Conservation (phyloP, 2,113 vertebrate genomes). For the Varanus salvator region DNA sequence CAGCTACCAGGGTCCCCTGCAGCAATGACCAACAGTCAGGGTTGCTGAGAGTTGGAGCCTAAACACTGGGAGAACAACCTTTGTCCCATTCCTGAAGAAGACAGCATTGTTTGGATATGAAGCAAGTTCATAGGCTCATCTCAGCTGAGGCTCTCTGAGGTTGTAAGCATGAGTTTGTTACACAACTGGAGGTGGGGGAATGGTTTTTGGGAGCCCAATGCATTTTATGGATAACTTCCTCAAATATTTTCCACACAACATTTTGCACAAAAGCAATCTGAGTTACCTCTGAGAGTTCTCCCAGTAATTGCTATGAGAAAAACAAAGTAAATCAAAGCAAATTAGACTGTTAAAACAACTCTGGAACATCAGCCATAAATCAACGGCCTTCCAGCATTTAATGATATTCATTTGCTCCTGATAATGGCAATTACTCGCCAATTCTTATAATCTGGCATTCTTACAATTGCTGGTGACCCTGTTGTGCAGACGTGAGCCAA, state of each 20-base stretch:
- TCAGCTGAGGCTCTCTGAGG: neutral
- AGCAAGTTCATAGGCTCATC: neutral
- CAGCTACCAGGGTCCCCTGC: too few relatives aligned
- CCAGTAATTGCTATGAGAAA: conserved; percentile 90
- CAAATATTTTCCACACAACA: conserved; percentile 7
- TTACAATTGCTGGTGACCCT: neutral
- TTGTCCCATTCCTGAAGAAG: too few relatives aligned
- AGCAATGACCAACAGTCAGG: too few relatives aligned
- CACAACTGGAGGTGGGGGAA: too few relatives aligned
- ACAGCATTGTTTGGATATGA: neutral
- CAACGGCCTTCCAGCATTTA: neutral
- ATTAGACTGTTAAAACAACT: conserved; percentile 54
- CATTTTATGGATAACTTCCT: neutral
- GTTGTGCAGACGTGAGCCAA: neutral
- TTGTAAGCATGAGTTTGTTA: neutral
- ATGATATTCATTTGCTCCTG: conserved; percentile 23
- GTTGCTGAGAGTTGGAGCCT: too few relatives aligned
- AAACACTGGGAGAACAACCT: too few relatives aligned
- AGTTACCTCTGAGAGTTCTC: conserved; percentile 97
- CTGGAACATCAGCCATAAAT: conserved; percentile 31
- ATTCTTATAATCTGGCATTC: neutral
- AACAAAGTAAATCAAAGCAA: conserved; percentile 71
- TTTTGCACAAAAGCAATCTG: conserved; percentile 52
- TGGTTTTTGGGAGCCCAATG: neutral
- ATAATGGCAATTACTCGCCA: neutral